Evolutionary conservation across 2,797 vertebrate genomes (phyloP), one percentile per base, ranked within the genome.

Genomic region (Sarcophilus harrisii): DNA sequence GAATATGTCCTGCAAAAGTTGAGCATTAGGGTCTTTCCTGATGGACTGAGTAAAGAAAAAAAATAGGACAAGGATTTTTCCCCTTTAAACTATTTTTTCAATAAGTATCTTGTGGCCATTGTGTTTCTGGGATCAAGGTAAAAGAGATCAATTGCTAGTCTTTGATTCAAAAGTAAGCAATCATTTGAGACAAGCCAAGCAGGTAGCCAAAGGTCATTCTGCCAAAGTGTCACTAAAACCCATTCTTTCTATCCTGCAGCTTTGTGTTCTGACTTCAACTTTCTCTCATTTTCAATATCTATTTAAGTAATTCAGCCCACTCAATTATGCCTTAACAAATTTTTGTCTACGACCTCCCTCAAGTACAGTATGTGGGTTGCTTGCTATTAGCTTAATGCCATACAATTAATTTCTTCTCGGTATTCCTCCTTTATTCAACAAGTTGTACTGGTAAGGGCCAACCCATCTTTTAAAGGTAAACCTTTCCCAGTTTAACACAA

Each of bases 301-400:
- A 95, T 97, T 98, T 98, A 98, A 98, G 98, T 95, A 98, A 98
- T 98, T 97, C 97, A 97, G 92, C 97, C 96, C 87, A 97, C 98
- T 98, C 98, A 97, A 97, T 98, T 98, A 97, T 60, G 66, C 97
- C 95, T 96, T 97, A 97, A 96, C 97, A 96, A 91, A 2, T 95
- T 97, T 97, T 98, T 94, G 60, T 93, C 95, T 90, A 54, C 98
- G 98, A 98, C 98, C 98, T 97, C 98, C 58, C 27, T 98, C 95
- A 89, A 91, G 54, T 14, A 2, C 0, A 92, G 95, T 94, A 52
- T 93, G 94, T 52, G 58, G 95, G 91, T 95, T 97, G 95, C 94
- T 95, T 97, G 97, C 95, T 98, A 98, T 99, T 99, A 99, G 98
- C 98, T 98, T 98, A 99, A 99, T 99, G 98, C 95, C 91, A 90